Base-by-base conservation (phyloP, 1,140 invertebrate species). In the Drosophila sp. region DNA sequence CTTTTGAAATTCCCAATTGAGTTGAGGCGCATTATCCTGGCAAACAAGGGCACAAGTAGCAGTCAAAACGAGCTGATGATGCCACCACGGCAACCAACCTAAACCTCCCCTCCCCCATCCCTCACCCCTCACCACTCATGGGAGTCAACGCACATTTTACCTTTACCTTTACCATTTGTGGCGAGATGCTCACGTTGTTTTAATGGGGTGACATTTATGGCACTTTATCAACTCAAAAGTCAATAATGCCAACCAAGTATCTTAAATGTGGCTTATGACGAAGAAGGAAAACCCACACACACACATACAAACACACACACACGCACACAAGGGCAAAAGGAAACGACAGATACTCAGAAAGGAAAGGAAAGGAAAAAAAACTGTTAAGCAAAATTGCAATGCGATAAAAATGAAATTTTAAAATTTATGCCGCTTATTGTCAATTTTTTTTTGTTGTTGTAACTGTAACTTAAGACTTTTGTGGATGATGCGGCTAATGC, bases 171-270 rank as follows among this genome's bases (percentile, higher is more conserved):
- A 27, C 50, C 78, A 30, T 44, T 27, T 25, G 47, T 38, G 38
- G 29, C 40, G 17, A 17, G 32, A 55, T 30, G 23, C 56, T 54
- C 61, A 62, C 68, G 62, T 75, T 55, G 44, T 70, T 79, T 90
- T 90, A 87, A 91, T 90, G 84, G 89, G 89, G 89, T 89, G 89
- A 90, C 89, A 90, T 89, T 89, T 90, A 91, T 90, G 83, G 89
- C 89, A 90, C 84, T 90, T 90, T 90, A 91, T 91, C 89, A 90
- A 87, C 82, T 90, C 77, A 60, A 67, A 81, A 90, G 87, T 90
- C 87, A 90, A 90, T 90, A 90, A 90, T 87, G 72, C 76, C 80
- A 76, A 63, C 60, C 80, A 83, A 87, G 82, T 71, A 86, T 79
- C 79, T 86, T 85, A 85, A 85, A 77, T 80, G 67, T 80, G 82